phyloP scores from a whole-genome alignment of 1,140 invertebrate genomes.

The Gonioctena quinquepunctata region DNA sequence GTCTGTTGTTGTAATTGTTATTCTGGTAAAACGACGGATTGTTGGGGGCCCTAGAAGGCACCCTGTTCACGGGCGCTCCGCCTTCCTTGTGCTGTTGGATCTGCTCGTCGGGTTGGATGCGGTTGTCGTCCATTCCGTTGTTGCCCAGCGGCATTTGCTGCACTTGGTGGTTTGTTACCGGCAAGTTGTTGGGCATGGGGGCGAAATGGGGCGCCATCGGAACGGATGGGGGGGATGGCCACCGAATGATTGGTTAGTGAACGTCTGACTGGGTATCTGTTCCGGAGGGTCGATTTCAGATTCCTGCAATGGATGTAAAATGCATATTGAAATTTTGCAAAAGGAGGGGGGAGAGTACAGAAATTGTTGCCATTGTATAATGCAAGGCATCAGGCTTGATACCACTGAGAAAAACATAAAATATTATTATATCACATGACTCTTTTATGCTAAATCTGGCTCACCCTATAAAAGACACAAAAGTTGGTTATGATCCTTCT shows the following conservation, averaged over 20 bases:
- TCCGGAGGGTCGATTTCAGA: conserved; percentile 71
- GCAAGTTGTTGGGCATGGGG: conserved; percentile 24
- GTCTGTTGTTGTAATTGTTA: conserved; percentile 48
- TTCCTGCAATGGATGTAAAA: too few species aligned
- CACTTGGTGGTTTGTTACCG: conserved; percentile 28
- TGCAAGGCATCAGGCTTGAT: too few species aligned
- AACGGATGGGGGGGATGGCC: conserved; percentile 45
- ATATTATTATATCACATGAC: too few species aligned
- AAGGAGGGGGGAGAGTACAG: too few species aligned
- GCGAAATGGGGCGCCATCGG: conserved; percentile 49
- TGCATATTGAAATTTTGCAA: too few species aligned
- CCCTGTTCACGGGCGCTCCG: conserved; percentile 27
- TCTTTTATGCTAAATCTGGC: too few species aligned
- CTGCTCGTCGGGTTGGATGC: conserved; percentile 5
- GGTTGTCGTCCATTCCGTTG: conserved; percentile 24
- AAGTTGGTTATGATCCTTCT: too few species aligned
- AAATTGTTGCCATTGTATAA: too few species aligned
- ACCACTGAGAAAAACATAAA: too few species aligned
- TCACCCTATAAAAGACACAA: too few species aligned
- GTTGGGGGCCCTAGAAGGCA: conserved; percentile 26
- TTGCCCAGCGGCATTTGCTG: conserved; percentile 17
- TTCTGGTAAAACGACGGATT: conserved; percentile 43
- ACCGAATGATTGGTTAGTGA: conserved; percentile 75
- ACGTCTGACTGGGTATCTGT: conserved; percentile 74
- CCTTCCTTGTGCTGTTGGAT: conserved; percentile 15